Percentiles rank a stretch among this genome's conserved stretches.
Conservation (phyloP, 23 tunicate species). For the Trididemnum miniatum region DNA sequence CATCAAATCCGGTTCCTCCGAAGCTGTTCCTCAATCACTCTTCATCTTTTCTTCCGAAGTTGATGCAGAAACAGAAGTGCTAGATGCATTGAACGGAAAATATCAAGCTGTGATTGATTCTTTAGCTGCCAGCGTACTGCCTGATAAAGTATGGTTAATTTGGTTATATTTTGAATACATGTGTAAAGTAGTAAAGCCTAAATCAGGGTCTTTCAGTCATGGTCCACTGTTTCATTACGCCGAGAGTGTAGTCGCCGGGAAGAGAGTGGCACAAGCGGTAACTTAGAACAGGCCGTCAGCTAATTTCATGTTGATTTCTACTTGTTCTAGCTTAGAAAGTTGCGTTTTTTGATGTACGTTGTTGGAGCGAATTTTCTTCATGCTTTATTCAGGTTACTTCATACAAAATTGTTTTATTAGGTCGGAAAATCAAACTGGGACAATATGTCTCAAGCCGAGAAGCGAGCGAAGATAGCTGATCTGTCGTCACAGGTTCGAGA, state of each 20-base stretch:
- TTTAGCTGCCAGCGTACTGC: slow-evolving; percentile 48
- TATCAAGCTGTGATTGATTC: slow-evolving; percentile 65
- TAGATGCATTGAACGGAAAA: slow-evolving; percentile 72
- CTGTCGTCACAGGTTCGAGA: slow-evolving; percentile 54
- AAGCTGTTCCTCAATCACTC: slow-evolving; percentile 51
- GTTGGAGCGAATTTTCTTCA: too few relatives aligned
- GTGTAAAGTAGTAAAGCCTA: slow-evolving; percentile 38
- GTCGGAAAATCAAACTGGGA: slow-evolving; percentile 68
- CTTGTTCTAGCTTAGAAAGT: too few relatives aligned
- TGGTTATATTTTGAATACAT: slow-evolving; percentile 47
- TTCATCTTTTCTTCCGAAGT: slow-evolving; percentile 29
- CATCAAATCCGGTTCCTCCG: slow-evolving; percentile 49
- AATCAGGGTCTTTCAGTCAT: too few relatives aligned
- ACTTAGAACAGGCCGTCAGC: too few relatives aligned
- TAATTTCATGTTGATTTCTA: too few relatives aligned
- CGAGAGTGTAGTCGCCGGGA: too few relatives aligned
- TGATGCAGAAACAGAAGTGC: slow-evolving; percentile 29
- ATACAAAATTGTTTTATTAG: too few relatives aligned
- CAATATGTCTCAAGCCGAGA: slow-evolving; percentile 49
- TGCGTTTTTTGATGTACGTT: too few relatives aligned
- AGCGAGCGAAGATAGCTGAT: slow-evolving; percentile 37
- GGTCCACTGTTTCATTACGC: too few relatives aligned
- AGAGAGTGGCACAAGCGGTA: too few relatives aligned
- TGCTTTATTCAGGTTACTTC: too few relatives aligned
- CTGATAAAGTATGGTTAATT: slow-evolving; percentile 61